Conservation (phyloP, 92 coral and sea anemone genomes). For the Paramuricea clavata region DNA sequence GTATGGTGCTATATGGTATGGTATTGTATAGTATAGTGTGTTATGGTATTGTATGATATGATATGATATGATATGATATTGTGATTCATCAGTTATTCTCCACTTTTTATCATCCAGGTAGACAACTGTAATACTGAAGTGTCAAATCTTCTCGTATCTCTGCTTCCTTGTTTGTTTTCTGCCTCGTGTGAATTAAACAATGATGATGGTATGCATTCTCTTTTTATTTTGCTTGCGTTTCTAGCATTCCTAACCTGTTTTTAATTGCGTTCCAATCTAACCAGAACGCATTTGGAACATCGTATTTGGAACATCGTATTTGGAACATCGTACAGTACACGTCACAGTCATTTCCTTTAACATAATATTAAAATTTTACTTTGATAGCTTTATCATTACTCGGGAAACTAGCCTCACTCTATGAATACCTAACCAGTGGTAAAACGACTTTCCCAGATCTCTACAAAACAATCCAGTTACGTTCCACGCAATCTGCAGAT, state of each 20-base stretch:
- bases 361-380: neutral
- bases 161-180: conserved; percentile 23
- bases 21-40: neutral
- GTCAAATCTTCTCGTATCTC: conserved; percentile 33
- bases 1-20: neutral
- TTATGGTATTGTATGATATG: neutral
- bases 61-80: neutral
- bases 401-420: neutral
- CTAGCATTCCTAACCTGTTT: neutral
- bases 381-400: conserved; percentile 7
- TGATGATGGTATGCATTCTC: conserved; percentile 20
- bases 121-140: conserved; percentile 32
- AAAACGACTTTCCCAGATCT: conserved; percentile 9
- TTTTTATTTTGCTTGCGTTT: neutral
- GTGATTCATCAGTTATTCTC: neutral
- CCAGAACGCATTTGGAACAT: neutral
- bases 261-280: neutral
- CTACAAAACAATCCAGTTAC: neutral
- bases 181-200: conserved; percentile 8
- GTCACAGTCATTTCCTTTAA: neutral
- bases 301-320: too few relatives aligned
- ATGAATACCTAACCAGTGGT: neutral
- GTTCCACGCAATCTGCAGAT: neutral
- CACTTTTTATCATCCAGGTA: neutral
- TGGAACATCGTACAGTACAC: too few relatives aligned